Evolutionary conservation across 1,140 invertebrate species (phyloP), one percentile per base, ranked within the genome.

Genomic region (Lordiphosa mommai): DNA sequence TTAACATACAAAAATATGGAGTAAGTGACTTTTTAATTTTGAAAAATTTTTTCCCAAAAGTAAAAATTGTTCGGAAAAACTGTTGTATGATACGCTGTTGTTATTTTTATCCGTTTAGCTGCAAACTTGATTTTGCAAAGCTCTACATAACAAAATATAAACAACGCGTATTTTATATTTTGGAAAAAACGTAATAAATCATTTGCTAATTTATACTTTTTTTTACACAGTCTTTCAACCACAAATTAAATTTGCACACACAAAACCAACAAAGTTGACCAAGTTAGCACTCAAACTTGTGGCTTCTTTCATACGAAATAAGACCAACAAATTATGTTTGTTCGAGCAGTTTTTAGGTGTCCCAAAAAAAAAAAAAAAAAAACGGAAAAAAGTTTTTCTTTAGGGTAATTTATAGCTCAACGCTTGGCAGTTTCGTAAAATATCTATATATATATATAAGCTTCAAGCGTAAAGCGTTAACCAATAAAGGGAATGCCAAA

Each of bases 401-500:
- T 10, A 4, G 12, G 34, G 52, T 57, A 67, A 67, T 61, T 63
- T 63, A 67, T 67, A 38, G 30, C 17, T 33, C 32, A 50, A 17
- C 27, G 33, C 16, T 40, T 63, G 46, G 33, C 46, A 41, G 50
- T 63, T 48, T 29, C 23, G 23, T 27, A 20, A 20, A 41, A 60
- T 52, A 23, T 38, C 16, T 20, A 40, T 20, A 20, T 38, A 9
- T 6, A 16, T 40, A 40, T 13, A 20, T 7, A n/a, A 17, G 36
- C 7, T 17, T 1, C n/a, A 10, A 16, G n/a, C 16, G 20, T 2
- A 9, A 43, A 41, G 13, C 40, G 23, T 20, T 43, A 27, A 29
- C 40, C 14, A 48, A 48, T 33, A 33, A 48, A 56, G 55, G 66
- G 40, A 46, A 66, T 30, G 66, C 66, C 66, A 56, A 55, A 51